phyloP scores from a whole-genome alignment of 2,113 vertebrate species.

The Sturnus vulgaris region DNA sequence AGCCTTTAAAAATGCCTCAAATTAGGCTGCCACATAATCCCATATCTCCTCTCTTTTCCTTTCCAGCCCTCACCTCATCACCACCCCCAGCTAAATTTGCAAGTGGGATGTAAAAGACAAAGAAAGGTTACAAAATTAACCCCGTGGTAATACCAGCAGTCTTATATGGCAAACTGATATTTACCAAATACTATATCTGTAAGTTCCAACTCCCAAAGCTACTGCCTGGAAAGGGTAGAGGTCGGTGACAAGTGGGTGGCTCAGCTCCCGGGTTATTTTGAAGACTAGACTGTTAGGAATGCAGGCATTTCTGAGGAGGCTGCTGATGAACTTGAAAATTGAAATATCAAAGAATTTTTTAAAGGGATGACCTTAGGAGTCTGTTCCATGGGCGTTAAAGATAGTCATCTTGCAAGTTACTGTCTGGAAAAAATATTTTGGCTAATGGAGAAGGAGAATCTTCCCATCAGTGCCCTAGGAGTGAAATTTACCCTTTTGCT shows the following conservation, averaged over 20 bases:
- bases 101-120: neutral
- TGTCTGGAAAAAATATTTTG: neutral
- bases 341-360: slow-evolving; percentile 42
- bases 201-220: neutral
- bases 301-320: slow-evolving; percentile 47
- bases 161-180: neutral
- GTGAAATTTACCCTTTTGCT: neutral
- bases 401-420: neutral
- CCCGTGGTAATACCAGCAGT: neutral
- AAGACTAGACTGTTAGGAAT: slow-evolving; percentile 25
- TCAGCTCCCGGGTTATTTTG: neutral
- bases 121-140: slow-evolving; percentile 6
- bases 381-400: neutral
- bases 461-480: neutral
- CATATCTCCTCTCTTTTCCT: neutral
- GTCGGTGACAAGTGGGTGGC: slow-evolving; percentile 17
- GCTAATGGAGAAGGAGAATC: neutral
- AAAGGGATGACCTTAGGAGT: neutral
- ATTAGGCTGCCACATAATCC: neutral
- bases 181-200: neutral
- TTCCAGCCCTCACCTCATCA: neutral
- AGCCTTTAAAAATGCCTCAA: neutral
- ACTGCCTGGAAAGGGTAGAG: neutral
- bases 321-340: slow-evolving; percentile 24
- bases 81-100: neutral